Percentiles rank a stretch among this genome's conserved stretches.
phyloP scores from a whole-genome alignment of 2,888 invertebrate genomes.

The Apeira syringaria region DNA sequence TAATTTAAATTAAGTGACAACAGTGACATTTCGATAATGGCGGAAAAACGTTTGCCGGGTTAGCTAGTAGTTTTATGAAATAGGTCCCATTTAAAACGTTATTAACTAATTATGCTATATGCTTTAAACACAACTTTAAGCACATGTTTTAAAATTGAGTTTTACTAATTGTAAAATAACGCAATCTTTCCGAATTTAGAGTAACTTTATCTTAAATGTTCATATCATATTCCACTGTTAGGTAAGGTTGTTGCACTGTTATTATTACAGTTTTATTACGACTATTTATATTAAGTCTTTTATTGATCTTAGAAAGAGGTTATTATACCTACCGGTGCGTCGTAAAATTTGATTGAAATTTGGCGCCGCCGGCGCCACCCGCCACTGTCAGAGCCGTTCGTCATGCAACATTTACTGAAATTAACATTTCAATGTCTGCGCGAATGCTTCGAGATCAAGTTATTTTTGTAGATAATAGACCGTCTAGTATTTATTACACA shows the following conservation, averaged over 20 bases:
- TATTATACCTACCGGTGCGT: constrained; percentile 9
- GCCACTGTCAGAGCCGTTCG: constrained; percentile 4
- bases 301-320: constrained; percentile 14
- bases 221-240: constrained; percentile 12
- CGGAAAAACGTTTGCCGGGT: too few relatives aligned
- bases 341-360: constrained; percentile 20
- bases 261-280: not conserved
- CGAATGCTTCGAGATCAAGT: not conserved
- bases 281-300: constrained; percentile 4
- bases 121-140: too few relatives aligned
- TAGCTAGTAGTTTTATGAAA: too few relatives aligned
- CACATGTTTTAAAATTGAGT: too few relatives aligned
- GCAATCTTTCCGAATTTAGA: too few relatives aligned
- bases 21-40: too few relatives aligned
- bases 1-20: too few relatives aligned
- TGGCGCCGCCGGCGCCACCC: constrained; percentile 16
- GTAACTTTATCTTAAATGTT: too few relatives aligned
- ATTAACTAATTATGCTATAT: too few relatives aligned
- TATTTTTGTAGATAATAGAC: constrained; percentile 12
- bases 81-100: too few relatives aligned
- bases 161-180: too few relatives aligned
- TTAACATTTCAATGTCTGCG: constrained; percentile 13
- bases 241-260: not conserved
- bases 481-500: constrained; percentile 7
- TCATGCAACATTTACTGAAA: constrained; percentile 17